Evolutionary conservation across 2,888 invertebrate species (phyloP), one percentile per base, ranked within the genome.

Genomic region (Coelopa pilipes): DNA sequence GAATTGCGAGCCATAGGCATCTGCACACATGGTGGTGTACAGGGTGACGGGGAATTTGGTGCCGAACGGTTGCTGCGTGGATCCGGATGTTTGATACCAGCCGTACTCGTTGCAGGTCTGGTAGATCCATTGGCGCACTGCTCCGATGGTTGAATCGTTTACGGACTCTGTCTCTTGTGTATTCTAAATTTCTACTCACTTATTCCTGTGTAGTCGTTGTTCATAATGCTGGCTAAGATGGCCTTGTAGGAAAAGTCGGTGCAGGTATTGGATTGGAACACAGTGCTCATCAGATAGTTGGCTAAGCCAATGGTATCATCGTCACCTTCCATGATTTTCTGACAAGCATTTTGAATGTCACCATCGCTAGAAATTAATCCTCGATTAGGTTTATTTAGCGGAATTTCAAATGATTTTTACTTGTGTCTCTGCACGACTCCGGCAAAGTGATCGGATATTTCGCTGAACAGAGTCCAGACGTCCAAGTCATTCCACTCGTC

Each of bases 81-180:
- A 53, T 90, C 89, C 90, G 1, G 94, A 92, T 10, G 93, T 92
- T 87, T 94, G 93, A 85, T 90, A 95, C 89, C 92, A 96, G 70
- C 95, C 96, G 87, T 92, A 96, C 87, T 96, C 95, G 71, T 92
- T 92, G 86, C 96, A 96, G 0, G 94, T 94, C 88, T 96, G 95
- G 85, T 94, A 94, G 1, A 90, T 90, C 95, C 95, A 95, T 24
- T 81, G 81, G 70, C 84, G 84, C 72, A 78, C 84, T 79, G 91
- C 49, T 69, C 15, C 2, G 13, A 53, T 15, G 10, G 10, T 53
- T 2, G 13, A 53, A 53, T 53, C 13, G n/a, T 53, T 49, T 53
- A 15, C 10, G n/a, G 53, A 4, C n/a, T 2, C 13, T 13, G 13
- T 53, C 2, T n/a, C 45, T 9, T 21, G 55, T 1, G 53, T 45